Evolutionary conservation across 2,888 invertebrate species (phyloP).

Genomic region (Drosophila trichaetosa): DNA sequence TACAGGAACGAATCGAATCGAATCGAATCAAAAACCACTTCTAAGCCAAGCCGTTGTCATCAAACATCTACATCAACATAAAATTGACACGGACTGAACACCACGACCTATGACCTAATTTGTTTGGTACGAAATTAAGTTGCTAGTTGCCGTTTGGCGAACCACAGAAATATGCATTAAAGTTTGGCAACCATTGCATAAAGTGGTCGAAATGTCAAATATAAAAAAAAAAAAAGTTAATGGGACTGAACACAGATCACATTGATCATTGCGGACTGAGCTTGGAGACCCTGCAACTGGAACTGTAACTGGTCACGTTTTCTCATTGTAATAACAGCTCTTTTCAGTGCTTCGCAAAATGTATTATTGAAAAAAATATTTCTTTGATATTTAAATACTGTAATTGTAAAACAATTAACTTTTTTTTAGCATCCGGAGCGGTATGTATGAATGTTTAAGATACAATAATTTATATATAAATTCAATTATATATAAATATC

Average conservation of each 20-base stretch:
- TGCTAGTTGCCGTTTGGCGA: neutral
- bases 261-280: neutral
- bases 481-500: conserved; percentile 31
- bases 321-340: conserved; percentile 78
- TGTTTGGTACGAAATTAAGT: neutral
- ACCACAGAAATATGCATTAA: neutral
- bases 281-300: conserved; percentile 10
- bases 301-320: conserved; percentile 28
- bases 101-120: conserved; percentile 13
- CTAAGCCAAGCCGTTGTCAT: neutral
- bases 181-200: neutral
- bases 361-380: conserved; percentile 39
- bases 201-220: neutral
- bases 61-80: neutral
- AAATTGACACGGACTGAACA: conserved; percentile 6
- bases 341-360: conserved; percentile 79
- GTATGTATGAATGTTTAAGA: conserved; percentile 75
- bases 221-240: neutral
- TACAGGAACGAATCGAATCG: neutral
- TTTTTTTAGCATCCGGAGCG: conserved; percentile 80
- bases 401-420: conserved; percentile 74
- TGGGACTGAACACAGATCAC: neutral
- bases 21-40: neutral
- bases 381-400: conserved; percentile 40
- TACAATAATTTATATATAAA: conserved; percentile 45